A percentile compares a stretch with the other conserved stretches of the same genome.
phyloP scores from a whole-genome alignment of 1,140 invertebrate genomes.

The Teleogryllus occipitalis region DNA sequence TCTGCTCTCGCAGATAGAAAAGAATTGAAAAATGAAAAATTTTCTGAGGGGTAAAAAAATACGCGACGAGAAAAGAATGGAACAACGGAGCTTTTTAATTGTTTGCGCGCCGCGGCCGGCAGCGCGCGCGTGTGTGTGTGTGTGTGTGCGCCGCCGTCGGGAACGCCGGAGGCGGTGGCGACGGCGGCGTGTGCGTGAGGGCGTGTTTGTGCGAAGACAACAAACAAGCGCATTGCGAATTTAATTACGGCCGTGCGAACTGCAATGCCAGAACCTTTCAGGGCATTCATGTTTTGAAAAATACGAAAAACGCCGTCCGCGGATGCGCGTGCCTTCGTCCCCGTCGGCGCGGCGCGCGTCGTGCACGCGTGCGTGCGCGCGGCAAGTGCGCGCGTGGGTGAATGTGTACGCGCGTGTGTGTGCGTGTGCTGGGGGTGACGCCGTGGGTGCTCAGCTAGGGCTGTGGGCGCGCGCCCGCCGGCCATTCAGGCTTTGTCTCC shows the following conservation, averaged over 20 bases:
- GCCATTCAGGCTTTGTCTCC: no score
- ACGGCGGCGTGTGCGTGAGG: neutral
- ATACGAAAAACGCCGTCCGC: neutral
- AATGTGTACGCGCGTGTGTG: no score
- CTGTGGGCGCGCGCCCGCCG: no score
- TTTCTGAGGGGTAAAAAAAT: neutral
- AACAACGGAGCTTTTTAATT: neutral
- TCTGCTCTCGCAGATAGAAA: neutral
- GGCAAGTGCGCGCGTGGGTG: no score
- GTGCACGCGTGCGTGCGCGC: no score
- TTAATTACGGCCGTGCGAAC: conserved; percentile 16
- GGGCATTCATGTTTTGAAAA: conserved; percentile 7
- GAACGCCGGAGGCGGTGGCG: no score
- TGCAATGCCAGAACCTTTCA: conserved; percentile 16
- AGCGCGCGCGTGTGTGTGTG: neutral
- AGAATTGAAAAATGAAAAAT: neutral
- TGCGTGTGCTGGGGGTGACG: no score
- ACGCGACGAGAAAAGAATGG: neutral
- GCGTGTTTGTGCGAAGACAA: conserved; percentile 10
- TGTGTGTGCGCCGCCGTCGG: no score
- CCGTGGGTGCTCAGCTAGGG: no score
- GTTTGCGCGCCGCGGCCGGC: neutral
- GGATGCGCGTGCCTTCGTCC: no score
- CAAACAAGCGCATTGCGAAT: conserved; percentile 17
- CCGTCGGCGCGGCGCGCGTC: neutral